phyloP scores from a whole-genome alignment of 2,888 invertebrate genomes.

The Pyralis farinalis region DNA sequence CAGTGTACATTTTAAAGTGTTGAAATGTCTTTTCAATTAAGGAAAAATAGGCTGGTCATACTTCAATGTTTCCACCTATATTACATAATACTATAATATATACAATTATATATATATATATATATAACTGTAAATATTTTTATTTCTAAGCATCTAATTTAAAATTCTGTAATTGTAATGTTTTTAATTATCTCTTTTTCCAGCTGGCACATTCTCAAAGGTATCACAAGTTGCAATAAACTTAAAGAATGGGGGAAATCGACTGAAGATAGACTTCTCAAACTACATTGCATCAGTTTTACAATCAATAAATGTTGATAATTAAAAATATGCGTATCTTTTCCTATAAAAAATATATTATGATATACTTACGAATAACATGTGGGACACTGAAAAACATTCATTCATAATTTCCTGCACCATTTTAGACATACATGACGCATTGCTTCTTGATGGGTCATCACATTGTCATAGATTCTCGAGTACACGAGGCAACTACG shows the following conservation, averaged over 20 bases:
- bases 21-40: too few species aligned
- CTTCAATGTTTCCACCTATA: too few species aligned
- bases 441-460: not conserved
- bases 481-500: not conserved
- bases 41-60: too few species aligned
- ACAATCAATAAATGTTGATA: slow-evolving; percentile 57
- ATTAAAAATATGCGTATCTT: slow-evolving; percentile 23
- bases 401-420: slow-evolving; percentile 29
- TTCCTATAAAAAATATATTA: not conserved
- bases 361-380: slow-evolving; percentile 10
- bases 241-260: slow-evolving; percentile 79
- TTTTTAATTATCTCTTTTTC: too few species aligned
- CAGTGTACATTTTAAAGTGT: too few species aligned
- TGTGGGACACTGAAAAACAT: slow-evolving; percentile 41
- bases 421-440: not conserved
- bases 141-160: too few species aligned
- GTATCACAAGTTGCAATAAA: slow-evolving; percentile 82
- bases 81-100: too few species aligned
- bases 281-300: slow-evolving; percentile 66
- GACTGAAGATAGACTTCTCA: slow-evolving; percentile 81
- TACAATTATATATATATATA: too few species aligned
- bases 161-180: too few species aligned
- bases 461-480: not conserved
- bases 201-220: slow-evolving; percentile 82
- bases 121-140: too few species aligned